phyloP scores from a whole-genome alignment of 2,113 vertebrate genomes.

The Corythornis vintsioides region DNA sequence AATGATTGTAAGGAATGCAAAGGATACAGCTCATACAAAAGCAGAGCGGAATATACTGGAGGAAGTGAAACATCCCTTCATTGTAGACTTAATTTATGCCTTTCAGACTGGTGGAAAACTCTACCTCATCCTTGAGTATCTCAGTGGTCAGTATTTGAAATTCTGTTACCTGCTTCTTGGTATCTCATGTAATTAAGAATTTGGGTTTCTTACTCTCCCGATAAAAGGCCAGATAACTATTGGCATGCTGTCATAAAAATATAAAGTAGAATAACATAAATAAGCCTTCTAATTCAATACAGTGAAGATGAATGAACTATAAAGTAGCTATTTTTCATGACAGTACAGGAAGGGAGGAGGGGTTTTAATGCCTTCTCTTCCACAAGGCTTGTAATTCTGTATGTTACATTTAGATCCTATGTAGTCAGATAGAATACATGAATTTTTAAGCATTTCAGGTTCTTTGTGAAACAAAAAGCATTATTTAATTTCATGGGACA shows the following conservation, averaged over 20 bases:
- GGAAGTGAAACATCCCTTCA: slow-evolving; percentile 98
- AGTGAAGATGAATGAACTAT: not conserved
- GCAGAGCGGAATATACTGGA: slow-evolving; percentile 96
- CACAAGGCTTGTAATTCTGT: not conserved
- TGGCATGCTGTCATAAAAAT: not conserved
- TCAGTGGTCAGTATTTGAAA: slow-evolving; percentile 87
- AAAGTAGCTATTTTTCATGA: not conserved
- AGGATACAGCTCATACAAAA: slow-evolving; percentile 98
- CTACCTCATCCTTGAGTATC: slow-evolving; percentile 99
- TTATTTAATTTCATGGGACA: not conserved
- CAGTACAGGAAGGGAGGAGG: not conserved
- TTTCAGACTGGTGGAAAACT: slow-evolving; percentile 99
- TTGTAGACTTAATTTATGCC: slow-evolving; percentile 98
- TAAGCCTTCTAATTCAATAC: not conserved
- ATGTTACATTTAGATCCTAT: not conserved
- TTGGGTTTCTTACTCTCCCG: not conserved
- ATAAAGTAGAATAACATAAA: not conserved
- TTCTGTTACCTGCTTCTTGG: not conserved
- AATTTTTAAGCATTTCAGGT: not conserved
- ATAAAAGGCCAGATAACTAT: not conserved
- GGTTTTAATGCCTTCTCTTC: not conserved
- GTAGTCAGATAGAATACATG: not conserved
- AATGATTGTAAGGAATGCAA: slow-evolving; percentile 98
- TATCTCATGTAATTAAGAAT: not conserved
- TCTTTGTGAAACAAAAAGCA: not conserved